Conservation (phyloP, 1,140 invertebrate species). For the Listronotus oregonensis region DNA sequence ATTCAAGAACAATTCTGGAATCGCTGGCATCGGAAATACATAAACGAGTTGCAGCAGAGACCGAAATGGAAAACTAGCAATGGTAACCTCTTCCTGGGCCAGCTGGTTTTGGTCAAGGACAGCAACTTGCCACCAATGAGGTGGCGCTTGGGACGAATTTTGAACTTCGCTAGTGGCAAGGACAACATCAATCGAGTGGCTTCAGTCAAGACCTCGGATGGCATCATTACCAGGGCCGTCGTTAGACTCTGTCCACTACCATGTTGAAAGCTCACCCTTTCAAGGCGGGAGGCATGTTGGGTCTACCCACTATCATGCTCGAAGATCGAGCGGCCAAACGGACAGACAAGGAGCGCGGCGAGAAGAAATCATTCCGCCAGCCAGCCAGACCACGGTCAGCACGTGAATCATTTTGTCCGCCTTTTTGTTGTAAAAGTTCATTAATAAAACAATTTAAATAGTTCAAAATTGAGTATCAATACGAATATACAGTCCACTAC, state of each 20-base stretch:
- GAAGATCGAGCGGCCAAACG: too few species aligned
- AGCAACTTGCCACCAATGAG: slow-evolving; percentile 11
- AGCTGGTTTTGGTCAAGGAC: background rate
- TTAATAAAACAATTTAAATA: too few species aligned
- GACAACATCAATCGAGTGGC: slow-evolving; percentile 34
- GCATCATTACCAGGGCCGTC: slow-evolving; percentile 24
- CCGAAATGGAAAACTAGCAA: background rate
- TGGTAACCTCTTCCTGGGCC: background rate
- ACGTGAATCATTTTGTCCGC: too few species aligned
- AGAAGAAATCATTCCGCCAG: too few species aligned
- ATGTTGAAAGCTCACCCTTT: slow-evolving; percentile 7
- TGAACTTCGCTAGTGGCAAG: slow-evolving; percentile 28
- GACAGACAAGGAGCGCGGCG: too few species aligned
- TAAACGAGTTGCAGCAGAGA: slow-evolving; percentile 2
- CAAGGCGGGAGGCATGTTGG: slow-evolving; percentile 6
- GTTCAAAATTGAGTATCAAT: too few species aligned
- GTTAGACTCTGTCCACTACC: too few species aligned
- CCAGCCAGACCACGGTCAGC: too few species aligned
- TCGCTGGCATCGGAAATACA: slow-evolving; percentile 1
- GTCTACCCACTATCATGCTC: too few species aligned
- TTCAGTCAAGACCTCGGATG: slow-evolving; percentile 35
- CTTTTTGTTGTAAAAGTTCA: too few species aligned
- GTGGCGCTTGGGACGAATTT: slow-evolving; percentile 41
- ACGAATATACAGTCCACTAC: too few species aligned
- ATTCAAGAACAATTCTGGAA: background rate